These are phyloP conservation scores for sheep (Ovis aries) DNA, from an alignment of 2,113 vertebrate species.

Conservation along the genomic window ARS-UI_Ramb_v3.0 NC_056056.1:130955501-130956000, in stretches of 20 bases:
- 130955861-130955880: not conserved
- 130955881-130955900: not conserved
- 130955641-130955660: not conserved
- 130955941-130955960: not conserved
- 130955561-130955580: not conserved
- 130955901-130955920: not conserved
- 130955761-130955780: not conserved
- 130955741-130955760: not conserved
- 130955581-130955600: not conserved
- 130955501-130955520: not conserved
- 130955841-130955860: not conserved
- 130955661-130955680: not conserved
- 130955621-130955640: not conserved
- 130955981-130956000: not conserved
- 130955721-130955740: not conserved
- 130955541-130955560: not conserved
- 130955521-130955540: not conserved
- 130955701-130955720: not conserved
- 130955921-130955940: not conserved
- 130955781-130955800: not conserved
- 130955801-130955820: not conserved
- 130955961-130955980: not conserved
- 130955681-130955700: not conserved
- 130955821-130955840: not conserved
- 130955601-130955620: not conserved